phyloP scores from a whole-genome alignment of 2,113 vertebrate genomes.

The Cinclus mexicanus region DNA sequence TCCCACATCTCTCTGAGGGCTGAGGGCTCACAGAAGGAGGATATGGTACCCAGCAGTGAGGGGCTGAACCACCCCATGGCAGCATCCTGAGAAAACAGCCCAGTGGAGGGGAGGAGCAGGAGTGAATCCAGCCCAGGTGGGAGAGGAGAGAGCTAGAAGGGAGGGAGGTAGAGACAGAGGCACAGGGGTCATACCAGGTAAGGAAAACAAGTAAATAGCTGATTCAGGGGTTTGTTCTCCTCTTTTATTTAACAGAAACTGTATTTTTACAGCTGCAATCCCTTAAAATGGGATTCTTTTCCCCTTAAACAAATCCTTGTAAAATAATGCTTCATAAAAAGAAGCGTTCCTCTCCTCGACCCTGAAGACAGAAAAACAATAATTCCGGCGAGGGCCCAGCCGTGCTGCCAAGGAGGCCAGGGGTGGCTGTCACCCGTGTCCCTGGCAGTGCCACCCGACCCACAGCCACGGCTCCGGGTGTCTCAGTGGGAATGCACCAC shows the following conservation, averaged over 20 bases:
- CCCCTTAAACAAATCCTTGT: conserved; percentile 73
- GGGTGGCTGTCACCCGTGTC: neutral
- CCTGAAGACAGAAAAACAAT: conserved; percentile 23
- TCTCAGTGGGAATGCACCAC: neutral
- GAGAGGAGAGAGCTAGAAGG: neutral
- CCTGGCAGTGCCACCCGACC: neutral
- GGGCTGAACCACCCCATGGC: neutral
- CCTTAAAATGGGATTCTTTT: conserved; percentile 71
- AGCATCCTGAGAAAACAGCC: neutral
- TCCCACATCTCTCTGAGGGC: neutral
- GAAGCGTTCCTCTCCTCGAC: conserved; percentile 57
- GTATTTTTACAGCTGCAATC: conserved; percentile 81
- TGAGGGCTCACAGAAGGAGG: neutral
- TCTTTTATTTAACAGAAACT: conserved; percentile 54
- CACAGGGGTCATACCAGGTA: conserved; percentile 51
- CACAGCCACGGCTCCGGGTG: neutral
- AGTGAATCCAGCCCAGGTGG: neutral
- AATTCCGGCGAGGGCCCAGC: neutral
- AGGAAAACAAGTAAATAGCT: conserved; percentile 67
- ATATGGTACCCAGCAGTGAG: accelerated
- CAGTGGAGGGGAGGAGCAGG: neutral
- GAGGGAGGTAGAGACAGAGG: neutral
- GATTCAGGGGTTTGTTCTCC: conserved; percentile 67
- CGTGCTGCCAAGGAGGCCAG: accelerated
- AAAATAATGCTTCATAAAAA: conserved; percentile 74